These are phyloP conservation scores for Zygogramma bicolorata DNA, from an alignment of 2,888 invertebrate genomes.

Conservation along the genomic window DNA sequence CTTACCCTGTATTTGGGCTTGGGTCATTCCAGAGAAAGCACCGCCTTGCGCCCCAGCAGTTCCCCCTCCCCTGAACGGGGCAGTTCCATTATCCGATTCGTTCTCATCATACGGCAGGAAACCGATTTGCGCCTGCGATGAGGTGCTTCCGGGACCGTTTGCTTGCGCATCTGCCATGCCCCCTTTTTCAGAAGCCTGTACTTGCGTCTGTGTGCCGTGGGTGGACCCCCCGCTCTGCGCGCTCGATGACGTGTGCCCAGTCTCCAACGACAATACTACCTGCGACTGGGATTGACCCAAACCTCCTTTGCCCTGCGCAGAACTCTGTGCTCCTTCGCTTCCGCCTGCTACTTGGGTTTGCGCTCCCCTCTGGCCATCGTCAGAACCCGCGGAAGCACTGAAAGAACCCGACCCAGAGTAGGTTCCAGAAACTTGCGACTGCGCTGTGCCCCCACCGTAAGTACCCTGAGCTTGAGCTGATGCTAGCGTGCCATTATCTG, in stretches of 20 bases:
- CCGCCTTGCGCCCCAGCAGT: constrained; percentile 84
- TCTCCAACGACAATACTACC: constrained; percentile 80
- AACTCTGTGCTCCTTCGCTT: constrained; percentile 80
- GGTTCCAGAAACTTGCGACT: constrained; percentile 85
- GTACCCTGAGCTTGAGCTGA: constrained; percentile 83
- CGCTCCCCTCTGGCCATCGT: constrained; percentile 80
- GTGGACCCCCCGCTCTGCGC: constrained; percentile 81
- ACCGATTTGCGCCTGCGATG: constrained; percentile 90
- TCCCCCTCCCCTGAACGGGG: constrained; percentile 80
- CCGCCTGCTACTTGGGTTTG: constrained; percentile 78
- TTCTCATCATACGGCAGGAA: constrained; percentile 81
- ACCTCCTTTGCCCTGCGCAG: constrained; percentile 81
- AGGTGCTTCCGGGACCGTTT: constrained; percentile 85
- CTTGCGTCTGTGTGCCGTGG: constrained; percentile 84
- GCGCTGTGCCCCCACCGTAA: constrained; percentile 80
- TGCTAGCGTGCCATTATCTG: constrained; percentile 77
- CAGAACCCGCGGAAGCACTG: constrained; percentile 85
- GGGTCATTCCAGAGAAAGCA: constrained; percentile 81
- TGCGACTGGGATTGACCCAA: constrained; percentile 82
- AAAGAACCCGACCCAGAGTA: constrained; percentile 84
- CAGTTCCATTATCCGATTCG: constrained; percentile 68
- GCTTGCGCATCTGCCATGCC: constrained; percentile 90
- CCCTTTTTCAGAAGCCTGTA: constrained; percentile 84
- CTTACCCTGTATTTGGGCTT: constrained; percentile 85
- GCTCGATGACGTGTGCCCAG: constrained; percentile 80